Evolutionary conservation across 2,113 vertebrate genomes (phyloP), one percentile per base, ranked within the genome.

Genomic region (Pithys albifrons): DNA sequence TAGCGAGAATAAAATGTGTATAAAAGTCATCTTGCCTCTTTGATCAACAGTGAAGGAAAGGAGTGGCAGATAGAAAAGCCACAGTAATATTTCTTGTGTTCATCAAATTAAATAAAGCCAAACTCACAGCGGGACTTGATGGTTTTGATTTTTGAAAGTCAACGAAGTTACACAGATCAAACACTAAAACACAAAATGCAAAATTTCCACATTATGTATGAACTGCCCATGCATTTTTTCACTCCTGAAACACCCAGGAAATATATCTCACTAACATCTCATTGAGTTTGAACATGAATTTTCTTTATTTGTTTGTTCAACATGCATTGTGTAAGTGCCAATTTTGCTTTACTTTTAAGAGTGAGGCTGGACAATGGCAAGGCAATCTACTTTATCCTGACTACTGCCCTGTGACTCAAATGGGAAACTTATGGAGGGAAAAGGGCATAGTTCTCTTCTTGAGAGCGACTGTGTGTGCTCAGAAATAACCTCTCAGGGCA

Each of bases 221-320:
- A 82, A 54, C 7, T 58, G 4, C 9, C 22, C 25, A 66, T 0
- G 0, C 13, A 71, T 18, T 66, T 55, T 55, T 37, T 33, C 41
- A 74, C 11, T 41, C 14, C 8, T 71, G 33, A 82, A 74, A 52
- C 41, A 61, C 5, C 12, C 24, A 12, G 25, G 17, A 81, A 52
- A 31, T 65, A 48, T 43, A 20, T 45, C 31, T 76, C 72, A 59
- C 19, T 57, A 45, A 19, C 12, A 73, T 19, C 7, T 72, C 54
- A 65, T 6, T 45, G 49, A 73, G 19, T 18, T n/a, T 28, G 22
- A 87, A 84, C 8, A 45, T 2, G 52, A 19, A 66, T 31, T 7
- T 85, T 31, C 20, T 82, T 77, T 58, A 45, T 57, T 46, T 91
- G 3, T 74, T 49, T 86, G 7, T 74, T 78, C 58, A 85, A 14